Evolutionary conservation across 37 sponge, comb jelly and placozoan genomes (phyloP).

Genomic region (Oscarella lobularis): DNA sequence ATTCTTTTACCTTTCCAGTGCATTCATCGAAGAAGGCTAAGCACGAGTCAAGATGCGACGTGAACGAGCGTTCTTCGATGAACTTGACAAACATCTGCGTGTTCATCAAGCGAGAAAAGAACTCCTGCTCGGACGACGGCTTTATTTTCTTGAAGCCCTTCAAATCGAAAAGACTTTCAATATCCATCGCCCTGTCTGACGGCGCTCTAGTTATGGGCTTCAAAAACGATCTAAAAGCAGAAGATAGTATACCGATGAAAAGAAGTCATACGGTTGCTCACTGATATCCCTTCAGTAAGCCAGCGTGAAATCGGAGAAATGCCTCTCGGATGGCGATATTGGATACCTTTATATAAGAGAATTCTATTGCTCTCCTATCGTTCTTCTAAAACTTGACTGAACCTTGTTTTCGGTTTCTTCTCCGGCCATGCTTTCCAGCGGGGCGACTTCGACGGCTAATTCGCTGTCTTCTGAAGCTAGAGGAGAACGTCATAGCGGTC

Average conservation of each 20-base stretch:
- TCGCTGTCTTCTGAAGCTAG: conserved; percentile 48
- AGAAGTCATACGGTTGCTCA: neutral
- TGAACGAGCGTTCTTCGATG: conserved; percentile 59
- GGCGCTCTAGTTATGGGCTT: conserved; percentile 9
- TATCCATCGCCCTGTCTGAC: conserved; percentile 2
- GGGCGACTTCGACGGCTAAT: conserved; percentile 68
- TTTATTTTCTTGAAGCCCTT: conserved; percentile 40
- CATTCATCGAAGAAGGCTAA: conserved; percentile 77
- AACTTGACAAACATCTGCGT: conserved; percentile 72
- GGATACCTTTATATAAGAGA: too few relatives aligned
- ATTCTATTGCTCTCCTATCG: too few relatives aligned
- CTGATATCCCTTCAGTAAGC: conserved; percentile 39
- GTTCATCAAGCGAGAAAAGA: conserved; percentile 47
- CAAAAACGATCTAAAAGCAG: conserved; percentile 8
- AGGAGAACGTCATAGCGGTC: too few relatives aligned
- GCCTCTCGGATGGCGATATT: conserved; percentile 60
- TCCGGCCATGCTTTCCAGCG: conserved; percentile 37
- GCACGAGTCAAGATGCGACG: conserved; percentile 21
- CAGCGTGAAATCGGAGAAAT: conserved; percentile 50
- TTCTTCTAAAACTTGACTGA: too few relatives aligned
- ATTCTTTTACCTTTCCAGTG: conserved; percentile 42
- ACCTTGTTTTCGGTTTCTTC: too few relatives aligned
- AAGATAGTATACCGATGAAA: neutral
- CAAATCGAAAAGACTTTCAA: conserved; percentile 14
- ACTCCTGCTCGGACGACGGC: conserved; percentile 27